A percentile compares a stretch with the other conserved stretches of the same genome.
Conservation (phyloP, 2,797 vertebrate species). For the Chrosomus eos region DNA sequence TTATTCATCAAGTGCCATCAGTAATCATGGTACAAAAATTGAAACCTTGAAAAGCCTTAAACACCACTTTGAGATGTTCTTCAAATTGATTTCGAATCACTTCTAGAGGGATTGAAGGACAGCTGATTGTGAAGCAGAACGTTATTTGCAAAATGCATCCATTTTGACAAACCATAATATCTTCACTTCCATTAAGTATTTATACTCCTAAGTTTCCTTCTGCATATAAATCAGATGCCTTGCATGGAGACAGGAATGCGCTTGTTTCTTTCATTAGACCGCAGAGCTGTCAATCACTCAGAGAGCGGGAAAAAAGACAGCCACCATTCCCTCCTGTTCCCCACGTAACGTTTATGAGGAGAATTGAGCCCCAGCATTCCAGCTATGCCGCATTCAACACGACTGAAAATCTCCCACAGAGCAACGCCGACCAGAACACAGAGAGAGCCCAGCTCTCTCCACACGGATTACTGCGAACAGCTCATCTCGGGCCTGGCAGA, state of each 20-base stretch:
- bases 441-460: conserved; percentile 37
- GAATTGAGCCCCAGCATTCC: conserved; percentile 75
- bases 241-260: conserved; percentile 70
- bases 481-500: conserved; percentile 5
- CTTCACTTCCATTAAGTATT: conserved; percentile 51
- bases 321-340: conserved; percentile 62
- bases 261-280: conserved; percentile 67
- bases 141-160: not conserved
- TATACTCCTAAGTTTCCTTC: conserved; percentile 58
- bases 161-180: conserved; percentile 13
- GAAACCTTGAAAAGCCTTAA: not conserved
- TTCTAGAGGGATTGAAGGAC: not conserved
- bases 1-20: conserved; percentile 10
- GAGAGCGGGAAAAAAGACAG: conserved; percentile 63
- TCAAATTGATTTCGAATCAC: not conserved
- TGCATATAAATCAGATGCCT: conserved; percentile 70
- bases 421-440: conserved; percentile 54
- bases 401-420: conserved; percentile 67
- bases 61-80: not conserved
- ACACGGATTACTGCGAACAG: not conserved
- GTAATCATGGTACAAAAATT: not conserved
- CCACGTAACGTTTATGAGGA: conserved; percentile 67
- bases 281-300: conserved; percentile 69
- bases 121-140: not conserved
- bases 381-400: conserved; percentile 75